Evolutionary conservation across 2,888 invertebrate genomes (phyloP), one percentile per base, ranked within the genome.

Genomic region (Helobdella robusta): DNA sequence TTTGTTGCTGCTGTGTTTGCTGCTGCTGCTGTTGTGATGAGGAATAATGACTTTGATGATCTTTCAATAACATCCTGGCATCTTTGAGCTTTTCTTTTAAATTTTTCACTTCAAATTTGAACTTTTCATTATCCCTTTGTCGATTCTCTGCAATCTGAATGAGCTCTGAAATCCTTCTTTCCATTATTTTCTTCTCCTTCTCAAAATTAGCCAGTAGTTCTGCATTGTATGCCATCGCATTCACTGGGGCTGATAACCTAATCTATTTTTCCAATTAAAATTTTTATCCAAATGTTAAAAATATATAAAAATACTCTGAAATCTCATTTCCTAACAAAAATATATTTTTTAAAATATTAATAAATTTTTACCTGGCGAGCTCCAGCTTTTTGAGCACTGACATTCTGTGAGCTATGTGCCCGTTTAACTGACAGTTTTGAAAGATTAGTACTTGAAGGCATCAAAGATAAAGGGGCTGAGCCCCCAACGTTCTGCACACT

Each of bases 111-210:
- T 81, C 80, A 72, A 79, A 79, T 72, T 79, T 80, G 59, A 79
- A 75, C 62, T 77, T 78, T 65, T 80, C 81, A 63, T 81, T 80
- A 71, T 82, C 81, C n/a, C 78, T 78, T 70, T 80, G 79, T 59
- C 81, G 75, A 64, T 71, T 73, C 70, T 81, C 81, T n/a, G 65
- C 61, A 34, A 78, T 73, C 68, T 79, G 78, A 28, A 80, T 78
- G 65, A 81, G 73, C 68, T 81, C 81, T 0, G 80, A 79, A 30
- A 82, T 77, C 66, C 78, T 75, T 36, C 75, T 72, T 69, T 82
- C 81, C 62, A 79, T 72, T 30, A 69, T 71, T 66, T 74, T 76
- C 68, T 79, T 80, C 65, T 80, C 80, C 66, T 77, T 78, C 66
- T 80, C 79, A 73, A 81, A 77, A 64, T 75, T 78, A 32, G 78